These are phyloP conservation scores for Trematocara stigmaticum DNA, from an alignment of 2,113 vertebrate species.

Conservation along the genomic window DNA sequence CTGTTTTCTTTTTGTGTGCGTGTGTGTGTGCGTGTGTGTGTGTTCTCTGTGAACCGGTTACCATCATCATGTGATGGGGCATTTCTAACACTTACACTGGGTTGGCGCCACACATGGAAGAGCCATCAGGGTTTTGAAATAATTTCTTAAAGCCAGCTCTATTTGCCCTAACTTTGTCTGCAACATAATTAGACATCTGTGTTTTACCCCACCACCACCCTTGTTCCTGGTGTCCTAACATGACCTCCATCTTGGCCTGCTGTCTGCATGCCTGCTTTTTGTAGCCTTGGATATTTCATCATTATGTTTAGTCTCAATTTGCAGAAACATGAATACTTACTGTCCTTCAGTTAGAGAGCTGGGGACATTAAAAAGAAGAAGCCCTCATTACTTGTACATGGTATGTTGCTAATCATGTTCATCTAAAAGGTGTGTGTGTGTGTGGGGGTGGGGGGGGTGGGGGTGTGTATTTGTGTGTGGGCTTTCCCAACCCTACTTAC, in stretches of 20 bases:
- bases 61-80: constrained; percentile 11
- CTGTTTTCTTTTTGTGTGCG: not conserved
- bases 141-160: constrained; percentile 32
- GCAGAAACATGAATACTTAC: not conserved
- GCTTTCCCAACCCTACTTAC: constrained; percentile 18
- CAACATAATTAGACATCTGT: constrained; percentile 57
- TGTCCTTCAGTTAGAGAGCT: not conserved
- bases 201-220: constrained; percentile 13
- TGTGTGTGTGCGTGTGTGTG: not conserved
- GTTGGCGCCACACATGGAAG: not conserved
- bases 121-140: constrained; percentile 27
- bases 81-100: not conserved
- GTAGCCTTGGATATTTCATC: not conserved
- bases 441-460: not conserved
- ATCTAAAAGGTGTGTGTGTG: not conserved
- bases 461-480: not conserved
- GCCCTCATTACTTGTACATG: not conserved
- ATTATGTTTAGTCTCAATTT: not conserved
- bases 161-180: constrained; percentile 33
- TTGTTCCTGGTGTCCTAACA: constrained; percentile 32
- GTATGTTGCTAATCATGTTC: not conserved
- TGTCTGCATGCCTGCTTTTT: not conserved
- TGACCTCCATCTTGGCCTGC: constrained; percentile 26
- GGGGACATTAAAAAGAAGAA: not conserved
- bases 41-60: not conserved